Percentiles rank a stretch among this genome's conserved stretches.
phyloP scores from a whole-genome alignment of 92 coral and sea anemone species.

The Phymanthus crucifer region DNA sequence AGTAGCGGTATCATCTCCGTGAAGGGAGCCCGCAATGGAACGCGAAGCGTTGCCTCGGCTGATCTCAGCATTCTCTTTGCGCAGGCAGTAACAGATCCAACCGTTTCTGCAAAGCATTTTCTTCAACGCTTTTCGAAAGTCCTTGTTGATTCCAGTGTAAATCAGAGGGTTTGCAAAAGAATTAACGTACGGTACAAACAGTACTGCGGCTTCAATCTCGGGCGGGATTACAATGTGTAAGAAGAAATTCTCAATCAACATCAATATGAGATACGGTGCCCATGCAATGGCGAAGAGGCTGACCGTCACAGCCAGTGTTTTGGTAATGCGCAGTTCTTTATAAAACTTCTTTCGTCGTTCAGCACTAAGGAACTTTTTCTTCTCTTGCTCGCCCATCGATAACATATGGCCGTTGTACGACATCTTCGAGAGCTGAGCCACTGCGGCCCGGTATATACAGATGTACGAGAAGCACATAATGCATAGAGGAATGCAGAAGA shows the following conservation, averaged over 20 bases:
- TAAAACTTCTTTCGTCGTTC: slow-evolving; percentile 80
- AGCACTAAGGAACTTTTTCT: slow-evolving; percentile 27
- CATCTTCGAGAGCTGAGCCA: slow-evolving; percentile 77
- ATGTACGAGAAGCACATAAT: slow-evolving; percentile 77
- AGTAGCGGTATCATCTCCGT: slow-evolving; percentile 16
- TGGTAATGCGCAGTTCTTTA: slow-evolving; percentile 80
- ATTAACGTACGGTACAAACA: slow-evolving; percentile 68
- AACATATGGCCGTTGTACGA: slow-evolving; percentile 39
- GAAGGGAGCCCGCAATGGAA: slow-evolving; percentile 9
- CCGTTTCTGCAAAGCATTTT: slow-evolving; percentile 59
- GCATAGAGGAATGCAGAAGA: slow-evolving; percentile 67
- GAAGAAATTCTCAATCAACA: slow-evolving; percentile 67
- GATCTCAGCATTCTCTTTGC: not conserved
- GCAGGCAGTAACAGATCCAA: slow-evolving; percentile 17
- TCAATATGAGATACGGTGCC: slow-evolving; percentile 72
- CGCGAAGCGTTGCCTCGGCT: slow-evolving; percentile 9
- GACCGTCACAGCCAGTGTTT: slow-evolving; percentile 71
- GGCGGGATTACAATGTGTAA: slow-evolving; percentile 30
- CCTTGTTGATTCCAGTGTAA: slow-evolving; percentile 83
- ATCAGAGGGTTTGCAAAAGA: slow-evolving; percentile 81
- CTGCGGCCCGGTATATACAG: slow-evolving; percentile 82
- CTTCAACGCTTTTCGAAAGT: slow-evolving; percentile 78
- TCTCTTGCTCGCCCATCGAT: slow-evolving; percentile 24
- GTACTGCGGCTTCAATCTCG: slow-evolving; percentile 38
- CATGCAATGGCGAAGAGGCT: slow-evolving; percentile 77